Percentiles rank a stretch among this genome's conserved stretches.
Conservation (phyloP, 2,113 vertebrate species). For the Cephalopholis sonnerati region DNA sequence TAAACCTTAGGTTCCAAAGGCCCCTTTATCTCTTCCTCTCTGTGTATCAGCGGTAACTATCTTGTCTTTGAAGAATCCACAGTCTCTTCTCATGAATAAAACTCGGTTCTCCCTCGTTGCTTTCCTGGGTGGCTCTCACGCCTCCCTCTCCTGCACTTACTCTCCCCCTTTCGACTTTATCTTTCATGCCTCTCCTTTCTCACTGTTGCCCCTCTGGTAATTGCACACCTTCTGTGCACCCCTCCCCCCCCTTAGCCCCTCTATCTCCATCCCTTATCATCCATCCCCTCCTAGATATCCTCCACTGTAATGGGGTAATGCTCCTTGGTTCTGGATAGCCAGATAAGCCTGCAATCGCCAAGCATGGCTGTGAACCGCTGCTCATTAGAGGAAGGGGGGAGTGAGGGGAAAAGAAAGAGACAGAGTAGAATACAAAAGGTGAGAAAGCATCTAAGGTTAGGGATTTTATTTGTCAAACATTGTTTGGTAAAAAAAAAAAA, state of each 20-base stretch:
- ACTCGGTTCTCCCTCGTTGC: slow-evolving; percentile 15
- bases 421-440: slow-evolving; percentile 8
- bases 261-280: slow-evolving; percentile 63
- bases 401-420: background rate
- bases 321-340: slow-evolving; percentile 55
- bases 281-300: slow-evolving; percentile 55
- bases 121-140: slow-evolving; percentile 16
- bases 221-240: slow-evolving; percentile 73
- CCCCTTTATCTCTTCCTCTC: slow-evolving; percentile 42
- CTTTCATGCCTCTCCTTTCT: slow-evolving; percentile 64
- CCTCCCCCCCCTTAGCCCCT: slow-evolving; percentile 48
- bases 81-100: slow-evolving; percentile 69
- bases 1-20: slow-evolving; percentile 30
- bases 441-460: slow-evolving; percentile 24
- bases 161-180: slow-evolving; percentile 52
- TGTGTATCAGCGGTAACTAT: slow-evolving; percentile 48
- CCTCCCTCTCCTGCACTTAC: slow-evolving; percentile 52
- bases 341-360: slow-evolving; percentile 60
- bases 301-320: slow-evolving; percentile 64
- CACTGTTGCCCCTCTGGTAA: slow-evolving; percentile 38
- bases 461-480: slow-evolving; percentile 34
- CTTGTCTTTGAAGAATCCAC: slow-evolving; percentile 63
- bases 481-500: slow-evolving; percentile 18
- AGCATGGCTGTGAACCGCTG: slow-evolving; percentile 45
- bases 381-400: slow-evolving; percentile 58